Conservation (phyloP, 2,888 invertebrate species). For the Lycocerus yunnanus region DNA sequence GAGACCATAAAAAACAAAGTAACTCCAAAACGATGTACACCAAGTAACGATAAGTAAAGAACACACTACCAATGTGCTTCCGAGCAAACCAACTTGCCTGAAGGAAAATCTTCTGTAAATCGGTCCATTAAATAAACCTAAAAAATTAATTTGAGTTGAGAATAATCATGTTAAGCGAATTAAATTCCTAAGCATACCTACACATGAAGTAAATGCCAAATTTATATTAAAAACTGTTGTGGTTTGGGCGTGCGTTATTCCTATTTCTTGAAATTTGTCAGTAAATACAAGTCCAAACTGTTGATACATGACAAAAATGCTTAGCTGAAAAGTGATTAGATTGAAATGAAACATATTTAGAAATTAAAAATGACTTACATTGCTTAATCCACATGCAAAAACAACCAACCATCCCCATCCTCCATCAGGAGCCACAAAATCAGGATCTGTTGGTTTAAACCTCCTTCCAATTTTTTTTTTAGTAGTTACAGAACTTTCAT, state of each 20-base stretch:
- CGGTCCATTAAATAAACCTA: slow-evolving; percentile 73
- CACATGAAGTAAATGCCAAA: slow-evolving; percentile 70
- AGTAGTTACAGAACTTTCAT: background rate
- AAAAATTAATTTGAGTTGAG: slow-evolving; percentile 41
- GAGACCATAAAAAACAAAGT: slow-evolving; percentile 67
- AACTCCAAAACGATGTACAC: slow-evolving; percentile 66
- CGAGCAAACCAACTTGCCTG: slow-evolving; percentile 68
- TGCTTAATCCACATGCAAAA: slow-evolving; percentile 71
- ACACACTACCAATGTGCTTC: slow-evolving; percentile 63
- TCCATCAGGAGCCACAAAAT: slow-evolving; percentile 74
- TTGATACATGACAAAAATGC: slow-evolving; percentile 69
- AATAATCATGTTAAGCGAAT: background rate
- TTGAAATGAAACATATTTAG: background rate
- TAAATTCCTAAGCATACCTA: slow-evolving; percentile 60
- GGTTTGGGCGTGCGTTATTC: slow-evolving; percentile 68
- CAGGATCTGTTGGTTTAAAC: slow-evolving; percentile 49
- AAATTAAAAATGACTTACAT: slow-evolving; percentile 61
- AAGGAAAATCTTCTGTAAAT: slow-evolving; percentile 70
- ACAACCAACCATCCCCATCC: slow-evolving; percentile 80
- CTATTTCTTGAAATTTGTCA: slow-evolving; percentile 64
- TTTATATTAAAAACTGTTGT: slow-evolving; percentile 75
- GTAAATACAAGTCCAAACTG: slow-evolving; percentile 75
- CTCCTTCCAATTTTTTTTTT: slow-evolving; percentile 43
- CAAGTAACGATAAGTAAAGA: slow-evolving; percentile 66
- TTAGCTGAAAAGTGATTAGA: slow-evolving; percentile 58